Evolutionary conservation across 2,888 invertebrate species (phyloP), one percentile per base, ranked within the genome.

Genomic region (Smittia sp.): DNA sequence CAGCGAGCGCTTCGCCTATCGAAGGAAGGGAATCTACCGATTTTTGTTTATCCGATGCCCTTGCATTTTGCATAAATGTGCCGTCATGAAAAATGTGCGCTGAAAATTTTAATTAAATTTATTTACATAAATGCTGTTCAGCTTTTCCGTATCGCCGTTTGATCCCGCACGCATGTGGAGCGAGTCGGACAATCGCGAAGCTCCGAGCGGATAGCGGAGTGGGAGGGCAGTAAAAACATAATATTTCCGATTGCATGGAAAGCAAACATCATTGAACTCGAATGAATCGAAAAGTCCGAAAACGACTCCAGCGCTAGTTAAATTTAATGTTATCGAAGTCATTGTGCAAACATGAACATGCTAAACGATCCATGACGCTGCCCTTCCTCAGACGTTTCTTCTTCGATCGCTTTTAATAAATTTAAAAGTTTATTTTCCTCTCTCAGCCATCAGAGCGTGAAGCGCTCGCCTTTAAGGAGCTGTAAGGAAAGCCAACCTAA

Each of bases 281-380:
- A 58, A 58, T 58, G 15, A 7, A 58, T 58, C 11, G 58, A 18
- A 58, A 46, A 52, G 13, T 52, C 46, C 46, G 32, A 68, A 68
- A 68, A 46, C n/a, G 15, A 46, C 46, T 46, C 15, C 4, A 46
- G 15, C 20, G 32, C 72, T n/a, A 72, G 52, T 72, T 72, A 72
- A 72, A 72, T 72, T 72, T 72, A 54, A 72, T 62, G 15, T 27
- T 20, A 41, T 46, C 46, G 46, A 46, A 15, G 15, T 46, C 18
- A 58, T 58, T 58, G 25, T 70, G 69, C 58, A 58, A 18, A 58
- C 7, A 38, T 54, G 58, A 62, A n/a, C 13, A 62, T 72, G 72
- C 52, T 72, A 39, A 72, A 69, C 69, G 69, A 54, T 52, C 69
- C 69, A 69, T 68, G 32, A 54, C 54, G 54, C 20, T 72, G 72